Percentiles rank a stretch among this genome's conserved stretches.
Conservation (phyloP, 2,797 vertebrate genomes). For the Gorsachius magnificus region DNA sequence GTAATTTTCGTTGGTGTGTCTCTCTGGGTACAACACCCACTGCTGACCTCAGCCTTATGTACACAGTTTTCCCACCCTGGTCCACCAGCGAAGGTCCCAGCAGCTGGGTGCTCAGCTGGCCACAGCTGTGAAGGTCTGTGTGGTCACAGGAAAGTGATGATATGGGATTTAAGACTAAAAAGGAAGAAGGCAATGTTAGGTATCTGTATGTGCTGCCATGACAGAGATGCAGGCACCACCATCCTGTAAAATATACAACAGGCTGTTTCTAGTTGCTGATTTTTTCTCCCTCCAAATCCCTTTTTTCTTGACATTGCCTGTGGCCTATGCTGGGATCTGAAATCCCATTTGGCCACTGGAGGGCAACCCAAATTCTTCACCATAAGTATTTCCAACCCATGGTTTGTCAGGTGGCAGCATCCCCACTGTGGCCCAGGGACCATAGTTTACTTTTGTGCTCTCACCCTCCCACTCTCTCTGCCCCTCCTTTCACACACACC, state of each 20-base stretch:
- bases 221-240: background rate
- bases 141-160: background rate
- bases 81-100: background rate
- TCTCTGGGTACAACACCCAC: background rate
- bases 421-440: background rate
- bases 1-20: background rate
- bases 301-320: background rate
- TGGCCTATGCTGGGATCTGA: background rate
- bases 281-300: background rate
- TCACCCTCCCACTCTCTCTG: background rate
- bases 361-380: constrained; percentile 5
- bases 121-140: background rate
- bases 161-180: background rate
- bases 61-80: background rate
- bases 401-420: background rate
- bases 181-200: background rate
- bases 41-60: background rate
- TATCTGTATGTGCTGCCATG: background rate
- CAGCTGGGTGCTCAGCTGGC: background rate
- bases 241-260: background rate
- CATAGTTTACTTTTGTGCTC: background rate
- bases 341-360: constrained; percentile 11
- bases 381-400: background rate
- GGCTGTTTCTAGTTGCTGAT: background rate
- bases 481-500: background rate